Base-by-base conservation (phyloP, 1,140 invertebrate species). In the Phocides pigmalion region DNA sequence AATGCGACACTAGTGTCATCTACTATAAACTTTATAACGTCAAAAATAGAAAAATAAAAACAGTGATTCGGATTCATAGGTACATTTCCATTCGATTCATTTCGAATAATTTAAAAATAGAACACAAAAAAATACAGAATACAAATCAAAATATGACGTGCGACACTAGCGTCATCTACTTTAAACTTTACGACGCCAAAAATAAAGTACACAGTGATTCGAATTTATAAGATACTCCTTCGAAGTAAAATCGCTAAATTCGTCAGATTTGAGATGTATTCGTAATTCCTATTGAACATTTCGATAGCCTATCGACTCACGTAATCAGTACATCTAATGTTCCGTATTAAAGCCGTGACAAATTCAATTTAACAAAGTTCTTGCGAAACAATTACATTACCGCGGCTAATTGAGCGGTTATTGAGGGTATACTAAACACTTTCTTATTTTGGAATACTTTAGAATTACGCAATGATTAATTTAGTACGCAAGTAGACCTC, bases 261-360 rank as follows among this genome's bases (percentile, higher is more conserved):
- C 28, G 37, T 20, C 53, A 56, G 53, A 56, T 56, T 56, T 56
- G 53, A 56, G 39, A 56, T 22, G 42, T n/a, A 16, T 44, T 4
- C 25, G 32, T 32, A 14, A 25, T 47, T 47, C 20, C 42, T 25
- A 46, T 25, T n/a, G n/a, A 47, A 6, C n/a, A 47, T 47, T 22
- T 22, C n/a, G n/a, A 35, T 50, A 4, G 28, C 14, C 47, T 35
- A 35, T 44, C 35, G 8, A 17, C 17, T 14, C 4, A 50, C 14
- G 4, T 51, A 51, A 51, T 32, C 3, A 15, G 16, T 51, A 19
- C 11, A 20, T 8, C 14, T 53, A 39, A 20, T 19, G 35, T 39
- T 12, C 11, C 15, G 50, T 6, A 5, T 12, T 39, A 54, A 54
- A 14, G 12, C 22, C 8, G 12, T 41, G 17, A 2, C 20, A 25